Base-by-base conservation (phyloP, 2,113 vertebrate species). In the Columba janthina region DNA sequence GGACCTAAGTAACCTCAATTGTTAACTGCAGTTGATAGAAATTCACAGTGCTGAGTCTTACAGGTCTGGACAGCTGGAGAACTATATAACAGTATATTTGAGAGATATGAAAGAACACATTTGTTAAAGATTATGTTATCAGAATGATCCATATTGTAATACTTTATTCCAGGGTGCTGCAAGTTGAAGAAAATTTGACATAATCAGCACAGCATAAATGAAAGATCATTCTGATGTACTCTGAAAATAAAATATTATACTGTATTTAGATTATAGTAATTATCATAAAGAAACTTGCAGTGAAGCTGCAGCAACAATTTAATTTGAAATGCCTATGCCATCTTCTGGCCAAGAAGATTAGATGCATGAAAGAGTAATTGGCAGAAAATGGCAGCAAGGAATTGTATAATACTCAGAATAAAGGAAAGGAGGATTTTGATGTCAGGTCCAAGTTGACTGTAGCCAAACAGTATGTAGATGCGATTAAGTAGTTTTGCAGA, bases 311-410 rank as follows among this genome's bases (percentile, higher is more conserved):
- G 72, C 67, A 91, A 70, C 64, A 80, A 90, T 90, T 91, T 89
- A 94, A 91, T 85, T 95, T 96, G 89, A 96, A 96, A 96, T 94
- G 71, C 72, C 67, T 94, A 36, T 96, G 93, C 92, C 94, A 94
- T 86, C 96, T 96, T 93, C 90, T 93, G 88, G 90, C 78, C 85
- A 86, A 88, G 69, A 85, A 93, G 94, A 91, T 93, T 70, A 90
- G 79, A 91, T 14, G 25, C 81, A 60, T 53, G 85, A 71, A 82
- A 82, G 48, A 81, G 24, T 53, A 93, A 67, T 57, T 75, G 85
- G 48, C 76, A 86, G 80, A 67, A 84, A 94, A 89, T 34, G 58
- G 20, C 36, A 85, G 12, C 36, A 24, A 88, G 40, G 25, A 95
- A 73, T 77, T 58, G 62, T 13, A 46, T 58, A 91, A 76, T 85